Evolutionary conservation across 1,140 invertebrate genomes (phyloP).

Genomic region (Drosophila parvula): DNA sequence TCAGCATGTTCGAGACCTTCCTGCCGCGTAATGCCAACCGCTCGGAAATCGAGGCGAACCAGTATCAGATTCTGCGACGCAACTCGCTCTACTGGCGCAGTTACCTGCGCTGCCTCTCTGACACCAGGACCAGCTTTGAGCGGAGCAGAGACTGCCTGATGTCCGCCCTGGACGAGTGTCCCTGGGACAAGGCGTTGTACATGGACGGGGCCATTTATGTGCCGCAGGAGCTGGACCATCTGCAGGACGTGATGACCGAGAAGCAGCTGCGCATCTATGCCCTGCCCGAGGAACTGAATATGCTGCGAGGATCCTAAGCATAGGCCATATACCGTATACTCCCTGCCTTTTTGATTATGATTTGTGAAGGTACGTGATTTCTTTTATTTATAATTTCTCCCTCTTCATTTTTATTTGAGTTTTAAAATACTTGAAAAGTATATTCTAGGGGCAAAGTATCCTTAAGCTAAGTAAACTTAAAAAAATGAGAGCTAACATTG

Average conservation of each 20-base stretch:
- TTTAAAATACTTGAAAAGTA: neutral
- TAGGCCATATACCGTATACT: neutral
- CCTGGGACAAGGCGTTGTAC: conserved; percentile 88
- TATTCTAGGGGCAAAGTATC: no score
- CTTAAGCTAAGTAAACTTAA: no score
- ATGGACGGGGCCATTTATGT: conserved; percentile 85
- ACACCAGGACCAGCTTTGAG: conserved; percentile 58
- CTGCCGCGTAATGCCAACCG: conserved; percentile 54
- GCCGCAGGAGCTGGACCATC: conserved; percentile 85
- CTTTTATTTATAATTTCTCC: neutral
- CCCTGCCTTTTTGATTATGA: no score
- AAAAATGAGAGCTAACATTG: no score
- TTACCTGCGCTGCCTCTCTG: conserved; percentile 68
- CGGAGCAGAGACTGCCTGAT: conserved; percentile 85
- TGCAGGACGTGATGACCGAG: conserved; percentile 89
- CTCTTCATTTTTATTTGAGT: neutral
- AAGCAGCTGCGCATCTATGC: conserved; percentile 89
- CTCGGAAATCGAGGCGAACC: conserved; percentile 32
- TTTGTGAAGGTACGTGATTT: neutral
- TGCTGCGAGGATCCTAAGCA: conserved; percentile 84
- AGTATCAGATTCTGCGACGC: conserved; percentile 44
- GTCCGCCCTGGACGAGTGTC: conserved; percentile 87
- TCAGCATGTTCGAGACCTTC: conserved; percentile 71
- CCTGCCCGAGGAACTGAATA: conserved; percentile 88
- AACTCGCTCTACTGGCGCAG: conserved; percentile 82